Conservation (phyloP, 2,797 vertebrate genomes). For the Rhinoraja longicauda region DNA sequence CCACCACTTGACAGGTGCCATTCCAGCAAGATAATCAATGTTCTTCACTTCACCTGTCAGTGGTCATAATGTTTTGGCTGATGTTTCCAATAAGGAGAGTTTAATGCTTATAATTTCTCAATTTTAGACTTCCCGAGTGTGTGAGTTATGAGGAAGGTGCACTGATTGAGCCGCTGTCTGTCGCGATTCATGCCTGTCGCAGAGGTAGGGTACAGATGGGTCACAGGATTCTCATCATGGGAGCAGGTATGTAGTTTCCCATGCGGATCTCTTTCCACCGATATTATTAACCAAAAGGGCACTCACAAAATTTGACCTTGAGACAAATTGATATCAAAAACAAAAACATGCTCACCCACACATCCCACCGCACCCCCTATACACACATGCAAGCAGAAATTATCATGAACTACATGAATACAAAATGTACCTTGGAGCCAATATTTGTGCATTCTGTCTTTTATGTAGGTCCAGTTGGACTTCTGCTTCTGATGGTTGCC, state of each 20-base stretch:
- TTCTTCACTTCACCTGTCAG: too few species aligned
- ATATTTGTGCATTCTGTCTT: neutral
- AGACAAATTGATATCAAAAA: neutral
- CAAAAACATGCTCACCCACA: neutral
- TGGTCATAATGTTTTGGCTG: too few species aligned
- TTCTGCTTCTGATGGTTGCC: neutral
- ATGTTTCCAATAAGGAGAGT: neutral
- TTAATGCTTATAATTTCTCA: neutral
- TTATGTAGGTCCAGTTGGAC: slow-evolving; percentile 17
- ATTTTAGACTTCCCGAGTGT: slow-evolving; percentile 78
- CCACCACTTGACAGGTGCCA: too few species aligned
- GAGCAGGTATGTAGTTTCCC: slow-evolving; percentile 67
- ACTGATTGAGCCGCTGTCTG: slow-evolving; percentile 86
- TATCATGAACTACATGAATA: neutral
- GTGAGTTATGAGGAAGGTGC: slow-evolving; percentile 94
- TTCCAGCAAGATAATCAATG: too few species aligned
- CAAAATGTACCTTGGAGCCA: neutral
- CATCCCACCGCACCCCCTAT: too few species aligned
- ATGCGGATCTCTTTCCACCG: neutral
- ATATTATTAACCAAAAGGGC: neutral
- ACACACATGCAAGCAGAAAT: too few species aligned
- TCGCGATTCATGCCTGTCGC: slow-evolving; percentile 88
- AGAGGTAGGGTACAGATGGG: slow-evolving; percentile 78
- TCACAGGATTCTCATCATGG: slow-evolving; percentile 78
- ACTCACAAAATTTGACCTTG: neutral